Base-by-base conservation (phyloP, 1,140 invertebrate genomes). In the Proctacanthus coquilletti region DNA sequence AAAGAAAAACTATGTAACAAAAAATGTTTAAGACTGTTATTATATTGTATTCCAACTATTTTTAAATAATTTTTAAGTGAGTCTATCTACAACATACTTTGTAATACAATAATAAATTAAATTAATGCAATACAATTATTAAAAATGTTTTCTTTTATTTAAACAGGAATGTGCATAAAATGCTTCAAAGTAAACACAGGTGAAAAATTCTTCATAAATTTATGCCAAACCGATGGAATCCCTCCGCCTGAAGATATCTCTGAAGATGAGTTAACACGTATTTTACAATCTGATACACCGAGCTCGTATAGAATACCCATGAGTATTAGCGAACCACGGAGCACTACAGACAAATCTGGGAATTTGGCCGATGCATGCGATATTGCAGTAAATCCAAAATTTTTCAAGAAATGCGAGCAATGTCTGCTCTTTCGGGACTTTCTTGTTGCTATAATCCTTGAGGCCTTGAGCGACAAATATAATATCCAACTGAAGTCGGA, bases 131-230 rank as follows among this genome's bases (percentile, higher is more conserved):
- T n/a, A n/a, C n/a, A n/a, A n/a, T n/a, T n/a, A n/a, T n/a, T n/a
- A n/a, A n/a, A n/a, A n/a, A n/a, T n/a, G 6, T 10, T 27, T 27
- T 27, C n/a, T 27, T 27, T 27, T n/a, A 27, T 27, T 27, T 27
- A n/a, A 27, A 27, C 23, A 89, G 87, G 86, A 34, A 71, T 85
- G 47, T 92, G 87, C 52, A 64, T 91, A 0, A 93, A 93, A 64
- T 74, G 76, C 15, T 72, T 71, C 36, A 77, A 74, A 53, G 64
- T 70, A 8, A 68, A 72, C 15, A 69, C 63, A 21, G 72, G 70
- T 39, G 68, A 75, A 34, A 88, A 87, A 60, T 58, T 82, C 15
- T 88, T 88, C 51, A 64, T 85, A 2, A 87, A 85, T 61, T 67
- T 89, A 18, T 87, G 84, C 48, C 69, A 75, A 32, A 77, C 78